These are phyloP conservation scores for Moxostoma hubbsi DNA, from an alignment of 2,797 vertebrate species.

Conservation along the genomic window DNA sequence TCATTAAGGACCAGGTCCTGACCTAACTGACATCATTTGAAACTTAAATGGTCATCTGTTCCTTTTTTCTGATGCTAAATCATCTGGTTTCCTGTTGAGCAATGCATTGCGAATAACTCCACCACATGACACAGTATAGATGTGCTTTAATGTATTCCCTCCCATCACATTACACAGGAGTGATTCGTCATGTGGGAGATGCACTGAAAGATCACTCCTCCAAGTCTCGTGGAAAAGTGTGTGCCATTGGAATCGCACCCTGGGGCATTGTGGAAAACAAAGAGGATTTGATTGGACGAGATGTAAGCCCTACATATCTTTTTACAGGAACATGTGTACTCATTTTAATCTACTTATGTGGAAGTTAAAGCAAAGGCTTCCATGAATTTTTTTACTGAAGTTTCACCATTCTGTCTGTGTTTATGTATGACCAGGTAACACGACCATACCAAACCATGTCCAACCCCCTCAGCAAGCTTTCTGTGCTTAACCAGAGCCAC, in stretches of 20 bases:
- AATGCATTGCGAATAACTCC: not conserved
- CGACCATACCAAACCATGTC: constrained; percentile 95
- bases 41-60: constrained; percentile 1
- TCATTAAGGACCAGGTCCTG: not conserved
- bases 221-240: constrained; percentile 94
- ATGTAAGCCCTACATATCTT: constrained; percentile 78
- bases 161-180: constrained; percentile 76
- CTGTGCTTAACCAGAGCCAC: constrained; percentile 93
- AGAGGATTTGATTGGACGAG: constrained; percentile 93
- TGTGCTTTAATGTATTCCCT: not conserved
- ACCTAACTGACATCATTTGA: not conserved
- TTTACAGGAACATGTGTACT: not conserved
- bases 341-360: not conserved
- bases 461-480: constrained; percentile 94
- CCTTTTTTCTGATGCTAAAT: not conserved
- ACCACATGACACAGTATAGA: constrained; percentile 1
- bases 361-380: not conserved
- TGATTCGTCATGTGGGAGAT: constrained; percentile 95
- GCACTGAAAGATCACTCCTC: constrained; percentile 97
- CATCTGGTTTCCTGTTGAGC: constrained; percentile 20
- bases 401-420: not conserved
- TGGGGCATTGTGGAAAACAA: constrained; percentile 99
- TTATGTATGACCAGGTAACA: constrained; percentile 80
- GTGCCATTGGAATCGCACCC: constrained; percentile 93
- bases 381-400: not conserved